phyloP scores from a whole-genome alignment of 2,797 vertebrate genomes.

The Choloepus didactylus region DNA sequence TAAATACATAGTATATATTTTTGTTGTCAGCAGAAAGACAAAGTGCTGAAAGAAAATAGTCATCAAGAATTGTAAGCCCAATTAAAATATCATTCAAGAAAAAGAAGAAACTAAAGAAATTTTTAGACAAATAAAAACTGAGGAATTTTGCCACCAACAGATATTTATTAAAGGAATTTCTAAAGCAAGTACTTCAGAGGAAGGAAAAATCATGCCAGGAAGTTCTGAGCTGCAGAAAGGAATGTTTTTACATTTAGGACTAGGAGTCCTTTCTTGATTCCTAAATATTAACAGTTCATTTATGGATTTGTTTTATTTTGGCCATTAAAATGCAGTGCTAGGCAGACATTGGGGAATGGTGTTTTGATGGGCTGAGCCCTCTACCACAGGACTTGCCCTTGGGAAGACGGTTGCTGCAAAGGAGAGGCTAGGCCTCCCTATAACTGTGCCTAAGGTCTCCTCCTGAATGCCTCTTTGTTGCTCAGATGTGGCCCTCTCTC shows the following conservation, averaged over 20 bases:
- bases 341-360: too few species aligned
- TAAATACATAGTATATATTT: background rate
- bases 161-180: slow-evolving; percentile 1
- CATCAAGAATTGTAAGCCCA: background rate
- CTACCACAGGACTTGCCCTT: too few species aligned
- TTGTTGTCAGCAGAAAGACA: background rate
- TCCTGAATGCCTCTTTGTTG: too few species aligned
- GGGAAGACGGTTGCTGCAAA: too few species aligned
- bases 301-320: slow-evolving; percentile 6
- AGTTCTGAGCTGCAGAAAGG: background rate
- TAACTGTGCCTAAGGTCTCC: too few species aligned
- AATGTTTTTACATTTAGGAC: background rate
- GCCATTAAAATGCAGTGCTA: background rate
- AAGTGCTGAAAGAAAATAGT: background rate
- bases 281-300: background rate
- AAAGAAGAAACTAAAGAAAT: slow-evolving; percentile 24
- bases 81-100: background rate
- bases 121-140: background rate
- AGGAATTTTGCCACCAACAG: slow-evolving; percentile 1
- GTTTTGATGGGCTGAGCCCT: too few species aligned
- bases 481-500: too few species aligned
- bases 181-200: background rate
- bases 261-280: background rate
- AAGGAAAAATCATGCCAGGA: slow-evolving; percentile 15
- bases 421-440: too few species aligned